Base-by-base conservation (phyloP, 2,797 vertebrate genomes). In the Silurus lanzhouensis region DNA sequence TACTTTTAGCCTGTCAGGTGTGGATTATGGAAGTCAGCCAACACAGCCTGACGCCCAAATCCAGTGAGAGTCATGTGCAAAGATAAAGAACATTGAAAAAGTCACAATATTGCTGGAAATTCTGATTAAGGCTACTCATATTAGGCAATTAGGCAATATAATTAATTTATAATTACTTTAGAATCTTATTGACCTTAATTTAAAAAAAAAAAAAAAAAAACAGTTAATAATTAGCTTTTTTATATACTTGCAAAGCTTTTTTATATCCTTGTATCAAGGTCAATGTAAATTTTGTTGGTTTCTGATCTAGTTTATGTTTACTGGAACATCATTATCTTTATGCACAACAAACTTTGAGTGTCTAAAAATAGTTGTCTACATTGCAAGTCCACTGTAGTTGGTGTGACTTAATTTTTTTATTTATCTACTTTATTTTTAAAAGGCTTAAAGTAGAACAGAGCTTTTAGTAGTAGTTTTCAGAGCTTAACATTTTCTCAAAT, bases 1-100 rank as follows among this genome's bases (percentile, higher is more conserved):
- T 84, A 87, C 82, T 85, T 84, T 87, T 85, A 86, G 88, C 57
- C 75, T 58, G 83, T 67, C 61, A 76, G 57, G 74, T 85, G 85
- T 81, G 71, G 63, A 81, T 78, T 58, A 80, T 87, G 83, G 85
- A 86, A 27, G 31, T 74, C 66, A 74, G 86, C 87, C 87, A 89
- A 66, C 61, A 46, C n/a, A 12, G 87, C 66, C 79, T 75, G 38
- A 83, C 14, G 79, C 64, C 72, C 79, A 38, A 64, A 48, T 70
- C 44, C 46, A 75, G 79, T 81, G 82, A 86, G 67, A 67, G 74
- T 85, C 88, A 86, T 76, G 60, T 77, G 84, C 67, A 20, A 52
- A 88, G 57, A 80, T 78, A 86, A 31, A 87, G 82, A 66, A 68
- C 68, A 25, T 66, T 71, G 63, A 88, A 81, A 87, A 31, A 76